Evolutionary conservation across 2,797 vertebrate genomes (phyloP), one percentile per base, ranked within the genome.

Genomic region (Mus minutoides): DNA sequence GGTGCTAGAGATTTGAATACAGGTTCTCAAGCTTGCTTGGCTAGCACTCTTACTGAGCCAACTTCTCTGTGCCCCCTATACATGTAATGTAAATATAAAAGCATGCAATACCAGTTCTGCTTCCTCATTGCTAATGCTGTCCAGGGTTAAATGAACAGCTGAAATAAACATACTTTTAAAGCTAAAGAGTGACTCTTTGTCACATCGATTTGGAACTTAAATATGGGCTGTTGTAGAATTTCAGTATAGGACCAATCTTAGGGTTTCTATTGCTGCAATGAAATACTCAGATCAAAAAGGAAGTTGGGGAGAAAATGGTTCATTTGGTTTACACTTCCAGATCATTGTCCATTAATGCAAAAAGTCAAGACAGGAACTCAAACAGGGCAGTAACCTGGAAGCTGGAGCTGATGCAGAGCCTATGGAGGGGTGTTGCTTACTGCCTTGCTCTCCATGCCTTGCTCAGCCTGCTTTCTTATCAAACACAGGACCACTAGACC

Each of bases 71-170:
- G 19, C 34, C 21, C 31, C 46, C 49, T 67, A 43, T 46, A 34
- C 43, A 43, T 67, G 86, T 73, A 60, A 90, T 43, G 14, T 49
- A 71, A 34, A 60, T 16, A 34, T 67, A 56, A 94, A 84, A 79
- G 56, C 9, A 79, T 52, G 67, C 0, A 76, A 43, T 3, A 93
- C 26, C 2, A 54, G 2, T 62, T 91, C 24, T 67, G 22, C 6
- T 29, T 80, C 88, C 94, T 91, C 52, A 9, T 46, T 86, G 40
- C 7, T 77, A 26, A 73, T 64, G 1, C 24, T 46, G 3, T 94
- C 37, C 95, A 52, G 87, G 64, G 43, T 86, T 91, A 85, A 88
- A 92, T 40, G 54, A 90, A 37, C 85, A 11, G 56, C 31, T 17
- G 21, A 92, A 75, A 94, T 62, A 90, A 62, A 3, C 16, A 40